Evolutionary conservation across 2,888 invertebrate species (phyloP).

Genomic region (Drosophila atroscutellata): DNA sequence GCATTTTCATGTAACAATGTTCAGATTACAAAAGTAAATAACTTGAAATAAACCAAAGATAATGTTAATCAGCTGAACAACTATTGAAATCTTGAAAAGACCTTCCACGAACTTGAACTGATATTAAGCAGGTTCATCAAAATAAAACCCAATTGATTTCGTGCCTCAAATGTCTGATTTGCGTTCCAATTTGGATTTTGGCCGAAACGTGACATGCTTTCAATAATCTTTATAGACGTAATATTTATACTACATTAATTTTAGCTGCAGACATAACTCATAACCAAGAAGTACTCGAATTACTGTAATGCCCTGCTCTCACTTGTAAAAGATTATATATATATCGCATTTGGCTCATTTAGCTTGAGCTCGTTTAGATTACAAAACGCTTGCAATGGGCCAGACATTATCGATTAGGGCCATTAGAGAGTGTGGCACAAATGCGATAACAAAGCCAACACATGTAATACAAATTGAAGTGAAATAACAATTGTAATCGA

Average conservation of each 20-base stretch:
- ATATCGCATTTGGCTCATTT: slow-evolving; percentile 47
- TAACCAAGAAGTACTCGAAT: slow-evolving; percentile 4
- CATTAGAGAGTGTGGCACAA: slow-evolving; percentile 50
- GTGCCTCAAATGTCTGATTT: not conserved
- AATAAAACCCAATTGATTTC: not conserved
- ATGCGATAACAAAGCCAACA: slow-evolving; percentile 61
- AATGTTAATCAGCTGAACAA: not conserved
- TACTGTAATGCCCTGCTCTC: slow-evolving; percentile 2
- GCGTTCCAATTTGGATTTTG: not conserved
- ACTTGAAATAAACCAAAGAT: not conserved
- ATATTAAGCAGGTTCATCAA: not conserved
- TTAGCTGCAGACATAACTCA: not conserved
- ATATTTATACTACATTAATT: not conserved
- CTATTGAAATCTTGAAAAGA: not conserved
- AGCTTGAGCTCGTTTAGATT: slow-evolving; percentile 48
- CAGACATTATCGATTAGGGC: slow-evolving; percentile 64
- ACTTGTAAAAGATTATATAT: slow-evolving; percentile 15
- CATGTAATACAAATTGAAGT: slow-evolving; percentile 60
- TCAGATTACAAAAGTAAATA: not conserved
- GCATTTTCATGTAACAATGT: not conserved
- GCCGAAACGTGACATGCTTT: not conserved
- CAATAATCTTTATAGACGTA: slow-evolving; percentile 12
- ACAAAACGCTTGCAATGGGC: slow-evolving; percentile 50
- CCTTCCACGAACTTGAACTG: not conserved
- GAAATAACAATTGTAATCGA: slow-evolving; percentile 36